Percentiles rank a stretch among this genome's conserved stretches.
phyloP scores from a whole-genome alignment of 2,888 invertebrate species.

The Pseudococcus jackbeardsleyi region DNA sequence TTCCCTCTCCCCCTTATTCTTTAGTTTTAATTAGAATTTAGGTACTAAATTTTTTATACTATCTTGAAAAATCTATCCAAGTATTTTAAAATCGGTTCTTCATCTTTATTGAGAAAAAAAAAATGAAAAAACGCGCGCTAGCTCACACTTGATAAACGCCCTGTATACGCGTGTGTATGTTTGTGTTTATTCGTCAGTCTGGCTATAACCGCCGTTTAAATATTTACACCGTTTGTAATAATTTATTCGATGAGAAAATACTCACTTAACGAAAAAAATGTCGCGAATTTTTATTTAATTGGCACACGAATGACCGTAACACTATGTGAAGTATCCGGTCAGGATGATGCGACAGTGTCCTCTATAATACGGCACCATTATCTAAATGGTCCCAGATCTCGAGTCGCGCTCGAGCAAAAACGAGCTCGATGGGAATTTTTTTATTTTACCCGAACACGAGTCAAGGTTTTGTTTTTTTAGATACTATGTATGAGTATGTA shows the following conservation, averaged over 20 bases:
- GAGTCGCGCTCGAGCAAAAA: neutral
- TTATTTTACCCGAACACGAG: neutral
- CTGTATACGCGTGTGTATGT: neutral
- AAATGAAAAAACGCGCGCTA: too few relatives aligned
- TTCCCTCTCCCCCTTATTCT: too few relatives aligned
- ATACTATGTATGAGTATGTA: neutral
- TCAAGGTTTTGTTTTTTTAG: constrained; percentile 36
- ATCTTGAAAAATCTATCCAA: too few relatives aligned
- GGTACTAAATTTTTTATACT: too few relatives aligned
- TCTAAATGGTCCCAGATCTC: too few relatives aligned
- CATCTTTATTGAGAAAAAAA: too few relatives aligned
- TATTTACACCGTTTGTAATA: constrained; percentile 6
- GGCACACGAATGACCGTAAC: constrained; percentile 30
- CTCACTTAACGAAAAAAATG: neutral
- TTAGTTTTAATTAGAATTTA: too few relatives aligned
- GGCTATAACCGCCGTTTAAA: neutral
- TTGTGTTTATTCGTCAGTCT: neutral
- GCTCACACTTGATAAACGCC: too few relatives aligned
- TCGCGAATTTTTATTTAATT: constrained; percentile 37
- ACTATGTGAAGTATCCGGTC: neutral
- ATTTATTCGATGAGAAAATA: constrained; percentile 36
- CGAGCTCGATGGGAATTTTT: constrained; percentile 24
- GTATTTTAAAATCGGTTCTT: too few relatives aligned
- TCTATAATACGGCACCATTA: too few relatives aligned
- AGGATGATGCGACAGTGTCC: neutral